A percentile compares a stretch with the other conserved stretches of the same genome.
phyloP scores from a whole-genome alignment of 2,797 vertebrate genomes.

The Cynodonichthys magdalenae region DNA sequence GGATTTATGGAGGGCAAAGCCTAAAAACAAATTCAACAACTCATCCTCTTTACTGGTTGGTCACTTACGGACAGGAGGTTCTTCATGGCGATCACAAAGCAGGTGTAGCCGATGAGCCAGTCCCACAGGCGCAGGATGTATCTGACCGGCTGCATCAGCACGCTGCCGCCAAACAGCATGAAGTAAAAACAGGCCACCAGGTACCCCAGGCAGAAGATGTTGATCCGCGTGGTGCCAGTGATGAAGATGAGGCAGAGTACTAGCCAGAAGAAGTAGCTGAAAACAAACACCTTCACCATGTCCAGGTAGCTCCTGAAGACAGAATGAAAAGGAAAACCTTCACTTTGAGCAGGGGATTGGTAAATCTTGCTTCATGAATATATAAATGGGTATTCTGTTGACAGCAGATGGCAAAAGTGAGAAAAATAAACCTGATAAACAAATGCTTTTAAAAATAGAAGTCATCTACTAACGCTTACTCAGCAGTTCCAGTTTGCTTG shows the following conservation, averaged over 20 bases:
- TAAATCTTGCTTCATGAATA: not conserved
- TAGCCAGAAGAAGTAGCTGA: slow-evolving; percentile 85
- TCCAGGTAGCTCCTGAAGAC: slow-evolving; percentile 80
- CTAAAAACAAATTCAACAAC: not conserved
- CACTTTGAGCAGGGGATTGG: not conserved
- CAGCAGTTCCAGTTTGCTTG: slow-evolving; percentile 52
- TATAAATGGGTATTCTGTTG: not conserved
- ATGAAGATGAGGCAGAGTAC: slow-evolving; percentile 87
- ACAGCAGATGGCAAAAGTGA: slow-evolving; percentile 4
- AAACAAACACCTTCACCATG: slow-evolving; percentile 82
- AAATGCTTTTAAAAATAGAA: slow-evolving; percentile 9
- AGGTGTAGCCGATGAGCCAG: slow-evolving; percentile 79
- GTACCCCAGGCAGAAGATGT: slow-evolving; percentile 81
- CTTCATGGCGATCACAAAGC: slow-evolving; percentile 80
- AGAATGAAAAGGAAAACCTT: slow-evolving; percentile 1
- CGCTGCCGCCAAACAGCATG: slow-evolving; percentile 79
- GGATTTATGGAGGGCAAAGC: not conserved
- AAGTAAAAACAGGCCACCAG: slow-evolving; percentile 85
- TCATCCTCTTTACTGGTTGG: not conserved
- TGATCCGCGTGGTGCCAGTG: slow-evolving; percentile 80
- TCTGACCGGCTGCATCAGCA: slow-evolving; percentile 80
- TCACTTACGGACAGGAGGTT: slow-evolving; percentile 79
- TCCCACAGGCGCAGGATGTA: slow-evolving; percentile 80
- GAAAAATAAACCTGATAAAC: slow-evolving; percentile 16
- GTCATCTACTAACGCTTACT: slow-evolving; percentile 35